A percentile compares a stretch with the other conserved stretches of the same genome.
These are phyloP conservation scores for Ormyrus thymus DNA, from an alignment of 2,888 invertebrate genomes.

Conservation along the genomic window DNA sequence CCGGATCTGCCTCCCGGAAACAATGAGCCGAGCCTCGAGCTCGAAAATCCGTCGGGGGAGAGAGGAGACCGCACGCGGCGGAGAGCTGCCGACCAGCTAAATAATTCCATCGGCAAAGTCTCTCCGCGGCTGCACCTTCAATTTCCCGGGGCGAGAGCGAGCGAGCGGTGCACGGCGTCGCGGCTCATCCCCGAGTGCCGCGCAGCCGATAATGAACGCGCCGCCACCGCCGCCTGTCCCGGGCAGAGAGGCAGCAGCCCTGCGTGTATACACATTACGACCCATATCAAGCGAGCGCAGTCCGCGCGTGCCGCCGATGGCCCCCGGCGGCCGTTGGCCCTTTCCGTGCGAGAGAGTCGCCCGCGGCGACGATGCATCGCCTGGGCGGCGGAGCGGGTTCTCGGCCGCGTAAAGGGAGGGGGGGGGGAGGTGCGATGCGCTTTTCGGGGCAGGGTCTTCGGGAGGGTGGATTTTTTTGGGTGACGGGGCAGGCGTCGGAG, in stretches of 20 bases:
- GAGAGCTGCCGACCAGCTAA: too few species aligned
- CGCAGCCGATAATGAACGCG: constrained; percentile 38
- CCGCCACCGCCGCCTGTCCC: constrained; percentile 21
- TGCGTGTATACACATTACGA: background rate
- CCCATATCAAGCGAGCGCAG: constrained; percentile 1
- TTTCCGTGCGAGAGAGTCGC: background rate
- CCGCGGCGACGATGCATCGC: background rate
- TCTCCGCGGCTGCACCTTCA: constrained; percentile 3
- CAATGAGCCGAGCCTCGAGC: too few species aligned
- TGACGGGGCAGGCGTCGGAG: too few species aligned
- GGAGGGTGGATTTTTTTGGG: too few species aligned
- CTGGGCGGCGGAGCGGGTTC: background rate
- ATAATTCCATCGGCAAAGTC: background rate
- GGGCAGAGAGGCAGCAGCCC: background rate
- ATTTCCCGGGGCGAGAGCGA: constrained; percentile 21
- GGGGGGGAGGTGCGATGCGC: too few species aligned
- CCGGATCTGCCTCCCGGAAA: too few species aligned
- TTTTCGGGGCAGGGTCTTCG: too few species aligned
- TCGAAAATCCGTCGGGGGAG: too few species aligned
- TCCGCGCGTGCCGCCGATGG: background rate
- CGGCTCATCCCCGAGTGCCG: constrained; percentile 9
- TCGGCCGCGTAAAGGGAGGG: too few species aligned
- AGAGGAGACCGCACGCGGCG: too few species aligned
- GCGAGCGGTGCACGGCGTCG: constrained; percentile 17
- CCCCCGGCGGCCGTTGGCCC: constrained; percentile 12